Conservation (phyloP, 2,797 vertebrate genomes). For the Coluber constrictor region DNA sequence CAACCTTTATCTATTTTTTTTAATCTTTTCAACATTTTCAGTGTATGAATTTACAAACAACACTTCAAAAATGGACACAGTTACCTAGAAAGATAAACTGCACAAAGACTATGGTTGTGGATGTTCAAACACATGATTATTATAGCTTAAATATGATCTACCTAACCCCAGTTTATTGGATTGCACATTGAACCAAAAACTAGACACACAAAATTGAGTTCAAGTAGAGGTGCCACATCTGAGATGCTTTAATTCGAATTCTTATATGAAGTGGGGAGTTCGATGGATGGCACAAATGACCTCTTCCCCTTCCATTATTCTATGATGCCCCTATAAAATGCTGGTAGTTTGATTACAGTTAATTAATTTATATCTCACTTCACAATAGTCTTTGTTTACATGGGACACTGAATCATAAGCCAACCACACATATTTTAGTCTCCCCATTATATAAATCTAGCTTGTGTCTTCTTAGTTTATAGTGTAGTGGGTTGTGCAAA, state of each 20-base stretch:
- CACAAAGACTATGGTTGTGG: background rate
- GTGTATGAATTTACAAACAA: background rate
- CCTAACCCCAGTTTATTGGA: background rate
- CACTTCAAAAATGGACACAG: background rate
- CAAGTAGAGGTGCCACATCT: background rate
- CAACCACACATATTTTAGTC: background rate
- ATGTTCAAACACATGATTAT: background rate
- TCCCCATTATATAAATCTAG: background rate
- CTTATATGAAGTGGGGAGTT: background rate
- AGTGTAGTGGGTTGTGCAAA: background rate
- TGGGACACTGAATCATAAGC: background rate
- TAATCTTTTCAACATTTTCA: background rate
- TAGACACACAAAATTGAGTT: background rate
- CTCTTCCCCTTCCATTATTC: background rate
- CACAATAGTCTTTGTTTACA: background rate
- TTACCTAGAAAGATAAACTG: background rate
- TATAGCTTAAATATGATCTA: background rate
- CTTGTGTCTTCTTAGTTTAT: background rate
- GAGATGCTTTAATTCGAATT: background rate
- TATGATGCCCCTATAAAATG: background rate
- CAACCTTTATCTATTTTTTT: background rate
- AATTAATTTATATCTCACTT: background rate
- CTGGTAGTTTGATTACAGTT: background rate
- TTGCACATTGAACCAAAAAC: background rate
- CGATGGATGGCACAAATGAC: background rate